Percentiles rank a stretch among this genome's conserved stretches.
Evolutionary conservation across 2,888 invertebrate genomes (phyloP).

Genomic region (Sarcophaga variegata): DNA sequence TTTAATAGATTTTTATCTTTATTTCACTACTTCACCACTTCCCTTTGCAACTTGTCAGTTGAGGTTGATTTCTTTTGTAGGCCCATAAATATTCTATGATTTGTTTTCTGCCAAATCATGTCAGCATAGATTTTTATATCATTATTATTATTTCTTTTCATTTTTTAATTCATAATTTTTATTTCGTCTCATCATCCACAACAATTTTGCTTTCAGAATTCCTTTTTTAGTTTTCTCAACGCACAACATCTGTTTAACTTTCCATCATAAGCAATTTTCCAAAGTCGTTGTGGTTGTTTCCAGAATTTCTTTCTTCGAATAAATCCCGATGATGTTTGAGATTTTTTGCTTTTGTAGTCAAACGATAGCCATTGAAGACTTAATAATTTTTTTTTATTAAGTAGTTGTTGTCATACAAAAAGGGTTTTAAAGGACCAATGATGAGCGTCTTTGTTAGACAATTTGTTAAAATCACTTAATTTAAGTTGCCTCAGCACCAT

Average conservation of each 20-base stretch:
- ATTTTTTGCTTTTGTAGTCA: slow-evolving; percentile 42
- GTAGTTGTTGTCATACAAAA: neutral
- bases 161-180: slow-evolving; percentile 38
- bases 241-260: slow-evolving; percentile 60
- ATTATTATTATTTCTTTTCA: slow-evolving; percentile 39
- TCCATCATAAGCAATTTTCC: slow-evolving; percentile 46
- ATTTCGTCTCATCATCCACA: neutral
- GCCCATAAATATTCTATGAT: slow-evolving; percentile 61
- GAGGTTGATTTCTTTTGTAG: slow-evolving; percentile 69
- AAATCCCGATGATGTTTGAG: slow-evolving; percentile 31
- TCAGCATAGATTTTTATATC: slow-evolving; percentile 77
- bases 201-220: neutral
- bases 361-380: slow-evolving; percentile 27
- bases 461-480: no score
- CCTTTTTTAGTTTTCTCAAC: slow-evolving; percentile 11
- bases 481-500: no score
- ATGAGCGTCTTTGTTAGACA: no score
- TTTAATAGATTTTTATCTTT: no score
- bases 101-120: slow-evolving; percentile 78
- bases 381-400: slow-evolving; percentile 38
- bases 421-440: no score
- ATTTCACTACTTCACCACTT: no score
- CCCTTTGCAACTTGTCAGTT: slow-evolving; percentile 21
- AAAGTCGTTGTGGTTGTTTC: slow-evolving; percentile 12
- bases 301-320: slow-evolving; percentile 1